Evolutionary conservation across 1,140 invertebrate genomes (phyloP), one percentile per base, ranked within the genome.

Genomic region (Lasioglossum albipes): DNA sequence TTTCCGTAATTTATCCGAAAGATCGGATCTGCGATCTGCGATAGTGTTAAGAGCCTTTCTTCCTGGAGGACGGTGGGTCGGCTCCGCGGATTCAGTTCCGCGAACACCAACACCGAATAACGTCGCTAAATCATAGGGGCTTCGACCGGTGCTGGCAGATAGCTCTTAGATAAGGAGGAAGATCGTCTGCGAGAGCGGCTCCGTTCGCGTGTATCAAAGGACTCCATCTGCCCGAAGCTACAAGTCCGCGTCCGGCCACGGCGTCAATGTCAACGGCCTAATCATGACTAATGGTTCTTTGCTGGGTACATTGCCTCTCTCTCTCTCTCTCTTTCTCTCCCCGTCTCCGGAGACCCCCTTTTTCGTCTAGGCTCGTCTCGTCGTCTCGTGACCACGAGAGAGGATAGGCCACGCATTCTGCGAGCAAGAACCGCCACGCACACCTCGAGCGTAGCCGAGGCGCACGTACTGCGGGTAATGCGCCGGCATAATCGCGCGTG

Each of bases 251-350:
- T 87, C 86, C 85, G 66, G 79, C 79, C 65, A 49, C 70, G 84
- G 87, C 83, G 87, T 90, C 89, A 90, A 89, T 88, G 87, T 89
- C 87, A 83, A 89, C 85, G 84, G 84, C 82, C 89, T 90, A 89
- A 90, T 90, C 89, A 89, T 90, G 89, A 90, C 88, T 90, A 88
- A 90, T 90, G 89, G 85, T 87, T 85, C 84, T 72, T 78, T 70
- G 61, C 81, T 69, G 59, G 66, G 65, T 59, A 66, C 49, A 4
- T 13, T 31, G 45, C 41, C 62, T 66, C 45, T 49, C 27, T 42
- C 36, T 49, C 27, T 42, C 36, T 36, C n/a, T 45, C 52, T 41
- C 49, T 49, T 27, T 59, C 31, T 42, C 62, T 49, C n/a, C n/a
- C 13, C 2, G 20, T 22, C 41, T 42, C 57, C 62, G n/a, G 22